These are phyloP conservation scores for Monoplex corrugatus DNA, from an alignment of 2,888 invertebrate genomes.

Conservation along the genomic window DNA sequence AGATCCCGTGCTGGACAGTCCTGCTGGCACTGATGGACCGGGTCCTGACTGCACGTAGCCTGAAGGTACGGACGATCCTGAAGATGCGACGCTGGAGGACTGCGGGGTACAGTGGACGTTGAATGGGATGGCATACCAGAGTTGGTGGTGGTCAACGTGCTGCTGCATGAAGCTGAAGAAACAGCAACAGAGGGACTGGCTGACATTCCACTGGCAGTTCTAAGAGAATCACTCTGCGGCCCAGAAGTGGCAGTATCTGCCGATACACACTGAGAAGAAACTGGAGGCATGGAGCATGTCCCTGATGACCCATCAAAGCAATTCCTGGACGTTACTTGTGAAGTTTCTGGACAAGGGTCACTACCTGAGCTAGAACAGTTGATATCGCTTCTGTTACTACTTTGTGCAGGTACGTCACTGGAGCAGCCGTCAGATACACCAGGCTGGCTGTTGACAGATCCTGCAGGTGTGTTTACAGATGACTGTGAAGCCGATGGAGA, in stretches of 20 bases:
- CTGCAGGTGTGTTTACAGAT: not conserved
- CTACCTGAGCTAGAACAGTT: not conserved
- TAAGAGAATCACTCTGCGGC: not conserved
- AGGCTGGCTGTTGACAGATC: not conserved
- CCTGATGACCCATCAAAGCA: not conserved
- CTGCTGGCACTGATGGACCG: not conserved
- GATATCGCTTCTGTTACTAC: not conserved
- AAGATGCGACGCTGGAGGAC: slow-evolving; percentile 1
- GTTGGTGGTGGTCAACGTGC: not conserved
- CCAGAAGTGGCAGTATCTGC: not conserved
- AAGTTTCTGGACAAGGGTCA: not conserved
- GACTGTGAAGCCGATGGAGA: not conserved
- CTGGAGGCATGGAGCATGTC: not conserved
- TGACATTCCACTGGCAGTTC: not conserved
- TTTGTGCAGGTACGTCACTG: too few relatives aligned
- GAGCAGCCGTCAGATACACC: too few relatives aligned
- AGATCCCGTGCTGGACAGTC: not conserved
- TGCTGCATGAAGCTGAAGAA: not conserved
- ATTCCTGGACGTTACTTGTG: too few relatives aligned
- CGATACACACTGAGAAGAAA: not conserved
- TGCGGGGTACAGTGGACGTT: not conserved
- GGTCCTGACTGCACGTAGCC: not conserved
- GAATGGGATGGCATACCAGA: not conserved
- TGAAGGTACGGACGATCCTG: not conserved
- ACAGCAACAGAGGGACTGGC: not conserved